A percentile compares a stretch with the other conserved stretches of the same genome.
phyloP scores from a whole-genome alignment of 2,888 invertebrate genomes.

The Cantharis lateralis region DNA sequence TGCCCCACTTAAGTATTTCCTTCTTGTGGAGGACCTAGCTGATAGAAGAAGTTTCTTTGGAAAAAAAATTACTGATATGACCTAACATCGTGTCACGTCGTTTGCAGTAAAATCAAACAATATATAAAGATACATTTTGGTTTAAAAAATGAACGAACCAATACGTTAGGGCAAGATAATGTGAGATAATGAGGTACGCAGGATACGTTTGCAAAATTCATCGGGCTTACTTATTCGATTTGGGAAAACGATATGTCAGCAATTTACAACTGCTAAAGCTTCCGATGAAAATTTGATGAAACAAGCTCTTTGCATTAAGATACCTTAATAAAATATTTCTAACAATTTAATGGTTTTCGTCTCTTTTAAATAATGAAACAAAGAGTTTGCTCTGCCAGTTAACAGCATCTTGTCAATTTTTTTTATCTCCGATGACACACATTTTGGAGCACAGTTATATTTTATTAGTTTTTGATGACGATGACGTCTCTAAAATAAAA shows the following conservation, averaged over 20 bases:
- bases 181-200: not conserved
- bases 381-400: not conserved
- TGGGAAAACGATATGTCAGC: not conserved
- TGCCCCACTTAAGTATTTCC: constrained; percentile 37
- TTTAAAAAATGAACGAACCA: not conserved
- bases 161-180: not conserved
- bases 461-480: not conserved
- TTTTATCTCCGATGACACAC: not conserved
- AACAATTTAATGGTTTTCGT: not conserved
- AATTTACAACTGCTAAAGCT: not conserved
- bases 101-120: not conserved
- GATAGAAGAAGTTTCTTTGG: not conserved
- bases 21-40: constrained; percentile 17
- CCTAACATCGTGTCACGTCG: not conserved
- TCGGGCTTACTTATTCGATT: not conserved
- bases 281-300: not conserved
- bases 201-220: not conserved
- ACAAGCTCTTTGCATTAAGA: not conserved
- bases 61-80: not conserved
- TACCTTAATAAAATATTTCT: not conserved
- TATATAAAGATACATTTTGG: not conserved
- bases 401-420: not conserved
- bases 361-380: not conserved
- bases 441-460: not conserved
- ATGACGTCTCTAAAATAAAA: not conserved